Conservation (phyloP, 2,797 vertebrate genomes). For the Spinus olivaceus region DNA sequence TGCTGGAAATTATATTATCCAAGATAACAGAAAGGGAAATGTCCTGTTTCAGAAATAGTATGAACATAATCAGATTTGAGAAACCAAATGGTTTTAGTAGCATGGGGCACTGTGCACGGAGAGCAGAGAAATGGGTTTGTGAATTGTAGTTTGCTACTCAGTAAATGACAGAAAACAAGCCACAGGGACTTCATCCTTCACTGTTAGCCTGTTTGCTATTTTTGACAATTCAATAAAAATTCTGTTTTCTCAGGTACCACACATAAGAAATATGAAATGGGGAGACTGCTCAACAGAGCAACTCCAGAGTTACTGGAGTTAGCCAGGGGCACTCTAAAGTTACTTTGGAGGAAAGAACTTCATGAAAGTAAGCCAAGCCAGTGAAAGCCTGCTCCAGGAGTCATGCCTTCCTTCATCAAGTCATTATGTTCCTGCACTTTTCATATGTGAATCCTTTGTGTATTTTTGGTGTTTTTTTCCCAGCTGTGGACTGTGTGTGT, state of each 20-base stretch:
- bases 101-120: neutral
- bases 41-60: constrained; percentile 57
- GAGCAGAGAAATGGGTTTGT: neutral
- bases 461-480: neutral
- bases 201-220: neutral
- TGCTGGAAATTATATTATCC: constrained; percentile 50
- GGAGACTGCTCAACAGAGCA: neutral
- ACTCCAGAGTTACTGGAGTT: neutral
- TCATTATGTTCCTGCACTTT: neutral
- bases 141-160: constrained; percentile 3
- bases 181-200: neutral
- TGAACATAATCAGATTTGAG: constrained; percentile 43
- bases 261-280: neutral
- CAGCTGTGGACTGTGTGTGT: neutral
- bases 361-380: neutral
- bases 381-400: neutral
- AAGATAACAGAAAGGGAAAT: constrained; percentile 52
- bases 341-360: neutral
- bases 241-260: neutral
- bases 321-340: neutral
- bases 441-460: neutral
- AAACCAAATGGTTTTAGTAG: constrained; percentile 37
- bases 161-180: constrained; percentile 20
- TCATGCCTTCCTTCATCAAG: neutral
- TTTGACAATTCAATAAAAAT: neutral